Evolutionary conservation across 2,888 invertebrate genomes (phyloP).

Genomic region (Adelphocoris suturalis): DNA sequence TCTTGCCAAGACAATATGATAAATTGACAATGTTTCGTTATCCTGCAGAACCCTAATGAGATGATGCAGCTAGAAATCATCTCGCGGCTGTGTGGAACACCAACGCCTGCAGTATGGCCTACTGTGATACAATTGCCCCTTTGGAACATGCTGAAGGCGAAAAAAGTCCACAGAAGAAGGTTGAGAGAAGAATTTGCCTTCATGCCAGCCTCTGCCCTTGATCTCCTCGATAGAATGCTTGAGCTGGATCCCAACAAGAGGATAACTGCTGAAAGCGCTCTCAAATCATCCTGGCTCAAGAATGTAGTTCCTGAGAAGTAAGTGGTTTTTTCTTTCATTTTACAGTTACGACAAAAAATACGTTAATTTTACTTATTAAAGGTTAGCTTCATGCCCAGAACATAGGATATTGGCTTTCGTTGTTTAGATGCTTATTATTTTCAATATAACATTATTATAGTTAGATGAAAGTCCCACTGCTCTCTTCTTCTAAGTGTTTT

Average conservation of each 20-base stretch:
- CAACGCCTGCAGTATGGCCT: conserved; percentile 98
- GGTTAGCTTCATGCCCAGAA: no score
- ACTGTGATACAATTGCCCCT: conserved; percentile 94
- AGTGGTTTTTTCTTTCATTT: no score
- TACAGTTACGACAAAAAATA: no score
- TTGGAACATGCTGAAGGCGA: conserved; percentile 94
- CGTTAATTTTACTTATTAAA: neutral
- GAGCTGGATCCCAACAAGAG: conserved; percentile 96
- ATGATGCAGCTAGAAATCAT: conserved; percentile 96
- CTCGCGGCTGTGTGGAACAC: conserved; percentile 95
- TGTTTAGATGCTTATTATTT: no score
- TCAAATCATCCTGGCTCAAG: conserved; percentile 94
- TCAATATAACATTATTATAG: no score
- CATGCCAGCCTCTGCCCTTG: conserved; percentile 92
- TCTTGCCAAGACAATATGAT: no score
- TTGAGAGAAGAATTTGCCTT: conserved; percentile 95
- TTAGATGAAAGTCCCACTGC: no score
- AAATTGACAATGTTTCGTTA: no score
- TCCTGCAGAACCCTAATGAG: conserved; percentile 88
- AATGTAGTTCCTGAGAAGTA: conserved; percentile 94
- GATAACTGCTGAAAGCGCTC: conserved; percentile 95
- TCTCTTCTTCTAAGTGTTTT: no score
- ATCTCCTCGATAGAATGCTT: conserved; percentile 96
- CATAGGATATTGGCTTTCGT: no score
- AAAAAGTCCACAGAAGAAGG: conserved; percentile 92